Conservation (phyloP, 2,888 invertebrate species). For the Ophion ellenae region DNA sequence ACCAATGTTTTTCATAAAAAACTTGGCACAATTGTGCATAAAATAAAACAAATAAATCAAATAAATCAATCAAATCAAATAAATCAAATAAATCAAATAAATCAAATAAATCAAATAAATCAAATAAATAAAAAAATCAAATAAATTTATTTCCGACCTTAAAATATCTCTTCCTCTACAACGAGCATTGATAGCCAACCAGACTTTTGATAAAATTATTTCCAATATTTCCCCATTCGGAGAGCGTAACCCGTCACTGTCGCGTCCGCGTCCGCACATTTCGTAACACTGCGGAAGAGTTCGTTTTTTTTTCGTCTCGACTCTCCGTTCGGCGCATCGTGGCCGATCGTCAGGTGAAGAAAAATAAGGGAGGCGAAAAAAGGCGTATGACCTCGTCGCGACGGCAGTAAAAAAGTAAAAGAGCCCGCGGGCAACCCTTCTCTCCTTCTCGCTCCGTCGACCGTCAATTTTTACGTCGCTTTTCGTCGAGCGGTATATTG, state of each 20-base stretch:
- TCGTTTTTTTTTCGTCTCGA: constrained; percentile 38
- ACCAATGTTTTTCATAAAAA: neutral
- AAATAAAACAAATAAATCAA: neutral
- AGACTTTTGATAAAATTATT: neutral
- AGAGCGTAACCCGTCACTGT: neutral
- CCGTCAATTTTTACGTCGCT: constrained; percentile 55
- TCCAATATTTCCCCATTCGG: neutral
- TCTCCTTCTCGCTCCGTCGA: constrained; percentile 18
- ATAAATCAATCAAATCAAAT: neutral
- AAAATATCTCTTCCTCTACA: neutral
- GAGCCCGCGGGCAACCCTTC: constrained; percentile 60
- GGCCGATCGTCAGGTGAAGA: constrained; percentile 55
- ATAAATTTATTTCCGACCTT: neutral
- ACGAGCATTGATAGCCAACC: neutral
- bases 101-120: no score
- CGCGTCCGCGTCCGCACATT: constrained; percentile 41
- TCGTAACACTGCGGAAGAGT: constrained; percentile 49
- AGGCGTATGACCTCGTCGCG: constrained; percentile 57
- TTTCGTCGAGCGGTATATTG: constrained; percentile 31
- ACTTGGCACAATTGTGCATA: neutral
- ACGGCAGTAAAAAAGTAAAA: constrained; percentile 57
- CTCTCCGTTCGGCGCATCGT: neutral
- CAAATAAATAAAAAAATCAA: neutral
- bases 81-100: no score
- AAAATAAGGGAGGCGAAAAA: constrained; percentile 38